Conservation (phyloP, 1,140 invertebrate genomes). For the Pectinophora gossypiella region DNA sequence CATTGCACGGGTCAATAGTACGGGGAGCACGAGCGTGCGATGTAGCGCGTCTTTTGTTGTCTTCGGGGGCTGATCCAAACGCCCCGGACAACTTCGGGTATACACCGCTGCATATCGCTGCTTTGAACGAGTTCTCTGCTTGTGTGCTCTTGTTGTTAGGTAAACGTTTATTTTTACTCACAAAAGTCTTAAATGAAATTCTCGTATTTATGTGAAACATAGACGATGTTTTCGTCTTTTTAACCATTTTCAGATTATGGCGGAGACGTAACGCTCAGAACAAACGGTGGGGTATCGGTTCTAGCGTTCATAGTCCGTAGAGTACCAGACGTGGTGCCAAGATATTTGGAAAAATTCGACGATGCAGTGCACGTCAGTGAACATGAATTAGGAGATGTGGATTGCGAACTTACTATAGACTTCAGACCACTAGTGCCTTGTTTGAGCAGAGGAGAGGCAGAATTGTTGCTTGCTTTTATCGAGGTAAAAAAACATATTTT, state of each 20-base stretch:
- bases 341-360: constrained; percentile 83
- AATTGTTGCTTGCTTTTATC: constrained; percentile 83
- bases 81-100: constrained; percentile 86
- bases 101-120: constrained; percentile 88
- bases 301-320: constrained; percentile 87
- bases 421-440: constrained; percentile 82
- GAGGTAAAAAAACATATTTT: constrained; percentile 61
- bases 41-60: constrained; percentile 79
- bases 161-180: constrained; percentile 39
- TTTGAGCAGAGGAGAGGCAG: constrained; percentile 80
- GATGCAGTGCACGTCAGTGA: constrained; percentile 85
- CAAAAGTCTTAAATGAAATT: too few relatives aligned
- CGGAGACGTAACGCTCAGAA: constrained; percentile 87
- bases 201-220: too few relatives aligned
- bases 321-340: constrained; percentile 86
- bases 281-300: constrained; percentile 86
- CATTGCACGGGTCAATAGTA: constrained; percentile 87
- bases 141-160: constrained; percentile 85
- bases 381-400: constrained; percentile 87
- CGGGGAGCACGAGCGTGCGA: constrained; percentile 84
- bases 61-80: constrained; percentile 85
- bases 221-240: too few relatives aligned
- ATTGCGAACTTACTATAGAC: constrained; percentile 87
- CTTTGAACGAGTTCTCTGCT: constrained; percentile 87
- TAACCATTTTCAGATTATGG: constrained; percentile 76